Evolutionary conservation across 2,113 vertebrate species (phyloP).

Genomic region (Chlorodrepanis virens): DNA sequence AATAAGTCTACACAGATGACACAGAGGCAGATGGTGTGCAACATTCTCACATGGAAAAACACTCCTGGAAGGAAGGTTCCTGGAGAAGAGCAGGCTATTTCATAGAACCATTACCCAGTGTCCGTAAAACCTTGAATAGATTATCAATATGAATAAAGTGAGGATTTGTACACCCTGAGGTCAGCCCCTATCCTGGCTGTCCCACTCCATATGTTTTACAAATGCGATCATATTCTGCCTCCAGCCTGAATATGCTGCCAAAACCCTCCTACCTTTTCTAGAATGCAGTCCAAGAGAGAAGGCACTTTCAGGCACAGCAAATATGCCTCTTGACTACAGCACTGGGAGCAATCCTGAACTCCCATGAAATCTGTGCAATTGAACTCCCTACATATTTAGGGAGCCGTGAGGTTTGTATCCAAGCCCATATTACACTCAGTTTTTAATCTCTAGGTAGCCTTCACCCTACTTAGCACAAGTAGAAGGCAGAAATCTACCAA

Average conservation of each 20-base stretch:
- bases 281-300: neutral
- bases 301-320: neutral
- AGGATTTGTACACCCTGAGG: neutral
- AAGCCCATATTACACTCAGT: neutral
- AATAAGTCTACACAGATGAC: neutral
- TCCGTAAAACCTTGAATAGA: neutral
- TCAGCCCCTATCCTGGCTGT: neutral
- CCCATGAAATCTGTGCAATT: neutral
- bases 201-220: neutral
- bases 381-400: neutral
- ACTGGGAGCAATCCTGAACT: neutral
- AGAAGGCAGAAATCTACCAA: neutral
- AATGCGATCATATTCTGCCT: neutral
- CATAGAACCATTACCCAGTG: neutral
- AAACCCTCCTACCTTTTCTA: neutral
- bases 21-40: neutral
- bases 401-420: neutral
- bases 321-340: neutral
- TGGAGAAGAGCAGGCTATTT: neutral
- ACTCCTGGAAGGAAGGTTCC: neutral
- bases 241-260: neutral
- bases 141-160: neutral
- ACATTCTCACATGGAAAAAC: neutral
- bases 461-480: neutral
- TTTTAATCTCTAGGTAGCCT: neutral